Evolutionary conservation across 2,113 vertebrate species (phyloP), one percentile per base, ranked within the genome.

Genomic region (Dissostichus mawsoni): DNA sequence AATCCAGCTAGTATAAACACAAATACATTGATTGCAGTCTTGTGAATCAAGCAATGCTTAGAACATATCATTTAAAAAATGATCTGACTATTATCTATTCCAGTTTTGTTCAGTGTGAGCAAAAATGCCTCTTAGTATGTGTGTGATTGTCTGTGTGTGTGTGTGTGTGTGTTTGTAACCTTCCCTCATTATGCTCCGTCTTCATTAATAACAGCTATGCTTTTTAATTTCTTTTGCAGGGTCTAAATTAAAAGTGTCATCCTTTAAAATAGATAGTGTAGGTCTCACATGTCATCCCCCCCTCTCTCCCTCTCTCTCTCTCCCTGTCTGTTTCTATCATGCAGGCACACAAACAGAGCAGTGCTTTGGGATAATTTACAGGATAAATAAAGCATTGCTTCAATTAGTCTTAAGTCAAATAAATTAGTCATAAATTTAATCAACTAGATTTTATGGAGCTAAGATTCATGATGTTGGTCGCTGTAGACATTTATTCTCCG

Each of bases 381-480:
- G 84, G 87, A 93, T 93, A 92, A 94, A 95, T 94, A 91, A 93
- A 92, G 85, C 90, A 85, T 90, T 90, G 85, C 91, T 93, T 86
- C 91, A 94, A 95, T 95, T 94, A 94, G 92, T 94, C 86, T 91
- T 91, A 92, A 94, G 91, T 94, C 91, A 95, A 94, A 95, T 94
- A 94, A 94, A 95, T 94, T 91, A 93, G 88, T 93, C 88, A 94
- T 94, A 92, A 91, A 93, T 94, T 93, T 61, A 90, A 92, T 92
- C 90, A 92, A 78, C 80, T 79, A 29, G 14, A 84, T 89, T 93
- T 92, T 94, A 94, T 89, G 62, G 78, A 80, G 87, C 84, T 68
- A 79, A 94, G 92, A 93, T 93, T 94, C 88, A 93, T 90, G 84
- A 74, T 92, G 89, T 85, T 86, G 74, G 81, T 90, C 67, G 36